Evolutionary conservation across 2,113 vertebrate genomes (phyloP).

Genomic region (Struthidea cinerea): DNA sequence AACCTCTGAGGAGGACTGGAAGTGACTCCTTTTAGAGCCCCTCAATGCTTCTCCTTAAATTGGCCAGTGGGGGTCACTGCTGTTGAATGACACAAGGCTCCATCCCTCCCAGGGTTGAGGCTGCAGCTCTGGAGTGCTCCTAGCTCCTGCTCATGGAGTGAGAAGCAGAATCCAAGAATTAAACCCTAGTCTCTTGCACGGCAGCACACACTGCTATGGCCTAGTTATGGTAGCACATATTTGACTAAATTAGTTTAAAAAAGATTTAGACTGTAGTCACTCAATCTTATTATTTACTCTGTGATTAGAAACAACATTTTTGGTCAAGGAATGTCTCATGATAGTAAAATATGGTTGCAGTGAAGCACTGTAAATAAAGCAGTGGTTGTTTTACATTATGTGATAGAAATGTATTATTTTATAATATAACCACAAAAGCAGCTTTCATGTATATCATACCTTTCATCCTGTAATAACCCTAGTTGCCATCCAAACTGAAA

Average conservation of each 20-base stretch:
- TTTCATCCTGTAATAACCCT: constrained; percentile 49
- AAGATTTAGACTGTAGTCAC: constrained; percentile 61
- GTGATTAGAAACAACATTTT: constrained; percentile 59
- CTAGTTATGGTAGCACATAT: constrained; percentile 52
- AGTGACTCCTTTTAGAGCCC: constrained; percentile 82
- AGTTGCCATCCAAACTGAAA: constrained; percentile 12
- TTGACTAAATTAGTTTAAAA: constrained; percentile 53
- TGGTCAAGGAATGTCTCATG: constrained; percentile 43
- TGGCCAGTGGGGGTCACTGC: constrained; percentile 83
- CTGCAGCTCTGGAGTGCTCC: constrained; percentile 79
- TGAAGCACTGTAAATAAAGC: constrained; percentile 44
- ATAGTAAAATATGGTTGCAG: constrained; percentile 30
- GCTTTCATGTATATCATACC: constrained; percentile 52
- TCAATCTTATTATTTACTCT: constrained; percentile 25
- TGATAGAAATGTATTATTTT: constrained; percentile 53
- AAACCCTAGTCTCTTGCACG: constrained; percentile 71
- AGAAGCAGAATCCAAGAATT: constrained; percentile 83
- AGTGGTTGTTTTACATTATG: constrained; percentile 54
- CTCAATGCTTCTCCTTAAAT: constrained; percentile 83
- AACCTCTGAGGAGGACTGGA: constrained; percentile 83
- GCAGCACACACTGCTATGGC: constrained; percentile 56
- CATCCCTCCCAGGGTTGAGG: constrained; percentile 83
- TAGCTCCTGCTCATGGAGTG: constrained; percentile 82
- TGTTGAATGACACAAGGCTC: constrained; percentile 81
- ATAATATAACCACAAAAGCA: constrained; percentile 54